Evolutionary conservation across 1,140 invertebrate species (phyloP).

Genomic region (Pseudomyrmex flavicornis): DNA sequence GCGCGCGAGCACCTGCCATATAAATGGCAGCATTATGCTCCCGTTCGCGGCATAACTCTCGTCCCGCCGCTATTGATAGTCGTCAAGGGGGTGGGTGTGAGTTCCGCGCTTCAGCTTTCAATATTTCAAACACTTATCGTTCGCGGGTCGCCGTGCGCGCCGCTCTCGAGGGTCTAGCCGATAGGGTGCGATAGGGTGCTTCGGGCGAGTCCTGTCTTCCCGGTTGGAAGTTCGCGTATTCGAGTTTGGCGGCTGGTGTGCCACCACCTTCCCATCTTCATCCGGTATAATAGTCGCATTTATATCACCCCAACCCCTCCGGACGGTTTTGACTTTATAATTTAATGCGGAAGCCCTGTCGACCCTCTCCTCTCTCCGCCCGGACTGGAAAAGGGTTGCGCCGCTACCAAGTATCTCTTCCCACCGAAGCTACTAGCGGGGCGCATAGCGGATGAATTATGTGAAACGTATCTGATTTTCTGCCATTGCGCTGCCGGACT

Average conservation of each 20-base stretch:
- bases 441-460: slow-evolving; percentile 73
- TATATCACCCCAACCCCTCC: slow-evolving; percentile 80
- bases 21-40: slow-evolving; percentile 82
- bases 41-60: slow-evolving; percentile 52
- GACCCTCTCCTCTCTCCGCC: slow-evolving; percentile 52
- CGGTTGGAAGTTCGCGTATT: slow-evolving; percentile 58
- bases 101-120: slow-evolving; percentile 82
- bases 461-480: slow-evolving; percentile 78
- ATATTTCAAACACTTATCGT: slow-evolving; percentile 86
- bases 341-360: slow-evolving; percentile 78
- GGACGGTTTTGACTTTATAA: slow-evolving; percentile 83
- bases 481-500: slow-evolving; percentile 26
- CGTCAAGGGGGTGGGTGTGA: slow-evolving; percentile 36
- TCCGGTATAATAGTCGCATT: slow-evolving; percentile 83
- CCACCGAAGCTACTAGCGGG: slow-evolving; percentile 49
- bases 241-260: slow-evolving; percentile 50
- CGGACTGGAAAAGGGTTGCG: slow-evolving; percentile 74
- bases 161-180: slow-evolving; percentile 47
- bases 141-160: slow-evolving; percentile 60
- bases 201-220: slow-evolving; percentile 46
- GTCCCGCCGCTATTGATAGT: slow-evolving; percentile 57
- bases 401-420: slow-evolving; percentile 59
- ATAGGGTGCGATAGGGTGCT: slow-evolving; percentile 7
- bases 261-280: slow-evolving; percentile 49
- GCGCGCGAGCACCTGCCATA: slow-evolving; percentile 67